Base-by-base conservation (phyloP, 2,888 invertebrate species). In the Ditylenchus weischeri region DNA sequence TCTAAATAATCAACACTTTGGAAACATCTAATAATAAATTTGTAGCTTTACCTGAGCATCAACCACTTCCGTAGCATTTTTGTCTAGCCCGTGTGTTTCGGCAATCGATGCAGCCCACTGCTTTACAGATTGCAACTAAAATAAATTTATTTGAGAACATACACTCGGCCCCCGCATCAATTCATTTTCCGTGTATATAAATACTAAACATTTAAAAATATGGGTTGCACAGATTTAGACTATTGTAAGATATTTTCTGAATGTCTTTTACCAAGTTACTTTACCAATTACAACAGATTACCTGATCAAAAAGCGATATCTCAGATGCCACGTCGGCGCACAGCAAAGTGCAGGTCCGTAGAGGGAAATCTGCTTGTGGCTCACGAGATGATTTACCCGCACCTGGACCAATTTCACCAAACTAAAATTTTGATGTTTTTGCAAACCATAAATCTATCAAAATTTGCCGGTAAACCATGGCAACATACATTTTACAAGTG, bases 81-180 rank as follows among this genome's bases (percentile, higher is more conserved):
- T 75, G 69, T 79, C 79, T 72, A 79, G 66, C 47, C 76, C 77
- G 62, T 75, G 72, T 35, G 69, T 38, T n/a, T 74, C 75, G 13
- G 79, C 78, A 72, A 78, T 77, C 57, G 72, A 69, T 57, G 72
- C 75, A 19, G 78, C 76, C 79, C 79, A 79, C 64, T 74, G 74
- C 47, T 74, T 74, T 21, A 79, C 79, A 51, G 79, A 79, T 72
- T 71, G 65, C n/a, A 70, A 57, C 67, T 69, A 57, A 69, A 69
- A 48, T 10, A 71, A 19, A 19, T 54, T 38, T 48, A n/a, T 1
- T 66, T 15, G 4, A 47, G 21, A 21, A 4, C 50, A 50, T n/a
- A n/a, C n/a, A n/a, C n/a, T n/a, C n/a, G n/a, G n/a, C n/a, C n/a
- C n/a, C n/a, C n/a, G n/a, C n/a, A n/a, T n/a, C n/a, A n/a, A n/a